These are phyloP conservation scores for Anoplophora glabripennis DNA, from an alignment of 1,140 invertebrate species.

Conservation along the genomic window DNA sequence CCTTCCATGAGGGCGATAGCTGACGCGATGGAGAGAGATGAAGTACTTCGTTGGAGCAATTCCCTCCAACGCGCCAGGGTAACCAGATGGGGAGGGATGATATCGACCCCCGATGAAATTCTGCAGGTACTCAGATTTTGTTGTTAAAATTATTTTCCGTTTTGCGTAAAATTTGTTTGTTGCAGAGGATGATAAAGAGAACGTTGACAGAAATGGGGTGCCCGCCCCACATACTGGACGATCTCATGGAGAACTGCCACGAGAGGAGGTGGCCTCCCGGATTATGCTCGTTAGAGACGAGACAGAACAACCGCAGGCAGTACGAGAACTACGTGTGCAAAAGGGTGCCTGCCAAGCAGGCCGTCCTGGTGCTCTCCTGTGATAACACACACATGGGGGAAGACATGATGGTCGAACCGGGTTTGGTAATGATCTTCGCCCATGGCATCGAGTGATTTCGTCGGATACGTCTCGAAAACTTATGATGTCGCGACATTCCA, in stretches of 20 bases:
- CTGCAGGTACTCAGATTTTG: conserved; percentile 66
- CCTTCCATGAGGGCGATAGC: conserved; percentile 84
- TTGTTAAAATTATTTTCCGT: no score
- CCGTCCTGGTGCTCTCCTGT: conserved; percentile 89
- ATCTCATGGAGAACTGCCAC: conserved; percentile 96
- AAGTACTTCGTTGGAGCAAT: conserved; percentile 88
- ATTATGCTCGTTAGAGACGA: conserved; percentile 86
- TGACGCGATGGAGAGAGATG: conserved; percentile 89
- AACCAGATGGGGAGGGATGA: conserved; percentile 96
- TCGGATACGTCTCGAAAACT: no score
- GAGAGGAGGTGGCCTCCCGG: conserved; percentile 92
- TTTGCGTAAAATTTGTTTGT: conserved; percentile 7
- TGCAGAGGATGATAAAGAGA: conserved; percentile 86
- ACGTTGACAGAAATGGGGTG: conserved; percentile 89
- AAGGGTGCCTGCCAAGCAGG: conserved; percentile 91
- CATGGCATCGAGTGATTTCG: conserved; percentile 83
- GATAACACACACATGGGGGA: conserved; percentile 94
- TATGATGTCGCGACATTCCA: no score
- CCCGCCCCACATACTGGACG: conserved; percentile 87
- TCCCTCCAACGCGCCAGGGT: conserved; percentile 82
- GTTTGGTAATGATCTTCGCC: conserved; percentile 98
- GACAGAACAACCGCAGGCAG: conserved; percentile 85
- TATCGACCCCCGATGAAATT: conserved; percentile 91
- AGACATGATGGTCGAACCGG: conserved; percentile 94
- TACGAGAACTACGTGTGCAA: conserved; percentile 95